Evolutionary conservation across 2,888 invertebrate species (phyloP), one percentile per base, ranked within the genome.

Genomic region (Leucophora obtusa): DNA sequence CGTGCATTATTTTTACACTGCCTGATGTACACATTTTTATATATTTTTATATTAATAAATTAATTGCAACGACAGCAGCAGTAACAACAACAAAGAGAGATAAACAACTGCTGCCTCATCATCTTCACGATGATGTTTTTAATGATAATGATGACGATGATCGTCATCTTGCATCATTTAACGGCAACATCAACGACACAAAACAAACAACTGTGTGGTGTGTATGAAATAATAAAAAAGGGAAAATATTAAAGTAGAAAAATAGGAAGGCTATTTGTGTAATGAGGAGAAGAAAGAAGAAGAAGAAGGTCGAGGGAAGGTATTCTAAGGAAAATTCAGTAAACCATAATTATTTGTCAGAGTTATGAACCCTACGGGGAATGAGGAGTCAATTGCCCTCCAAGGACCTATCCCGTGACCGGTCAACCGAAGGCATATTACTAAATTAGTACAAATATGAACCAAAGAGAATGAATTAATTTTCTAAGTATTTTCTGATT

Each of bases 41-140:
- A 21, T 69, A 6, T 74, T 72, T 60, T 77, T 71, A 66, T 69
- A 81, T 81, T 81, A 81, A 81, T 81, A 81, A 81, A 81, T 81
- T 81, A 81, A 81, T 77, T 77, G 81, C 73, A 77, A 75, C 43
- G 77, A 69, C 81, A 76, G 75, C 51, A n/a, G 47, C 38, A 70
- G 17, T 50, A 66, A 35, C 60, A 75, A 58, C 65, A 47, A 38
- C 51, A 62, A 24, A 58, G 18, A 54, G 10, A 47, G 65, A 73
- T 58, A 73, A 28, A 47, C 58, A 33, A 47, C 43, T 47, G 43
- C 43, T 47, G 43, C 43, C 54, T 18, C 21, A 5, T 54, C 8
- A 1, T 54, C n/a, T 33, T 11, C 7, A 24, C 28, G 14, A 56
- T 28, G 54, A 60, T 38, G 38, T 6, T 28, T 28, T 28, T 4